Conservation (phyloP, 2,888 invertebrate genomes). For the Watsonalla cultraria region DNA sequence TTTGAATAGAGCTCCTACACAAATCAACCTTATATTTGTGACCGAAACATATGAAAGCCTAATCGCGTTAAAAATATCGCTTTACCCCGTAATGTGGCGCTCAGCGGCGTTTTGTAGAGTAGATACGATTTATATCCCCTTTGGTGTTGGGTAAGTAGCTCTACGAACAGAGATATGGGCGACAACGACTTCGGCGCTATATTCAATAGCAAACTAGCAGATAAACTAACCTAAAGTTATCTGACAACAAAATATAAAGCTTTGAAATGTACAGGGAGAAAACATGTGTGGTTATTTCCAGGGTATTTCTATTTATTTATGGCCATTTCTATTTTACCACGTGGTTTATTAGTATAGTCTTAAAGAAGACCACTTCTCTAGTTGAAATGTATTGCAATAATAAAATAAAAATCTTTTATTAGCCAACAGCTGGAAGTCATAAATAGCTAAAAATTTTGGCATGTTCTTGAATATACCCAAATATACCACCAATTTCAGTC, state of each 20-base stretch:
- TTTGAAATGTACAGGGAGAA: not conserved
- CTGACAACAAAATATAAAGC: conserved; percentile 4
- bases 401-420: no score
- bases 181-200: not conserved
- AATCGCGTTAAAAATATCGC: conserved; percentile 10
- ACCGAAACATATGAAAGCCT: not conserved
- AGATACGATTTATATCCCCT: no score
- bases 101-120: not conserved
- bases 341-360: not conserved
- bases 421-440: no score
- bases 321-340: not conserved
- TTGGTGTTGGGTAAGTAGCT: conserved; percentile 4
- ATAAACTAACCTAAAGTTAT: conserved; percentile 14
- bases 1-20: no score
- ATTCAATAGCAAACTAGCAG: conserved; percentile 4
- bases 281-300: no score
- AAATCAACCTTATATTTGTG: no score
- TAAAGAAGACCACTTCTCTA: no score
- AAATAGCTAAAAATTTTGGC: no score
- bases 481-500: no score
- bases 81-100: conserved; percentile 6
- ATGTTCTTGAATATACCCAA: no score
- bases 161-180: conserved; percentile 7
- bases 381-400: no score
- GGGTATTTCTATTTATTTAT: no score